phyloP scores from a whole-genome alignment of 2,113 vertebrate genomes.

The Cyprinodon tularosa region DNA sequence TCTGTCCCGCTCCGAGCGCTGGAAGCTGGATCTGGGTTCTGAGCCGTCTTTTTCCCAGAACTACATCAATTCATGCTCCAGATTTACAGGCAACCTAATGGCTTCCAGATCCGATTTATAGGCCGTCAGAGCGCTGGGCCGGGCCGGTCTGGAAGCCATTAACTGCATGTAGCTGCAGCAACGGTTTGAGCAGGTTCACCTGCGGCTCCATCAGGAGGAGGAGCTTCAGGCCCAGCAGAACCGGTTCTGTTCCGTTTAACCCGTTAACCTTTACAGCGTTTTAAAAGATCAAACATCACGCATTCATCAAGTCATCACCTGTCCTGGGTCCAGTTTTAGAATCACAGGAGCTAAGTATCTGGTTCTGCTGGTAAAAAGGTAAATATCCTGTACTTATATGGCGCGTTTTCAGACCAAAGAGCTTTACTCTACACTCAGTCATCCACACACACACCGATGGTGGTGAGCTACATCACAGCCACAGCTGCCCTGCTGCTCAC shows the following conservation, averaged over 20 bases:
- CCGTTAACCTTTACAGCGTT: too few species aligned
- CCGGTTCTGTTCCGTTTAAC: background rate
- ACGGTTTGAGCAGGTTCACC: constrained; percentile 62
- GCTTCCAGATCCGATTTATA: constrained; percentile 72
- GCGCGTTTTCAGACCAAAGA: too few species aligned
- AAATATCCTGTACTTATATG: too few species aligned
- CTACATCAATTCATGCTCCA: background rate
- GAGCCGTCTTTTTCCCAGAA: background rate
- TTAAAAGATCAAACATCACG: too few species aligned
- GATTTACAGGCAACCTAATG: constrained; percentile 70
- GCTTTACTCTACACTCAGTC: too few species aligned
- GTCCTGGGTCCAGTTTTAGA: background rate
- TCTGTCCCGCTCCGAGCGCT: background rate
- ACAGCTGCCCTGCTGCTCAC: too few species aligned
- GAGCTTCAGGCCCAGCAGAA: background rate
- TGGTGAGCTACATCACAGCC: too few species aligned
- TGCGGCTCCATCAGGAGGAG: constrained; percentile 29
- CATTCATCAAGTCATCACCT: too few species aligned
- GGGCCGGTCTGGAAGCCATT: constrained; percentile 58
- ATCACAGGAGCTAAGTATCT: background rate
- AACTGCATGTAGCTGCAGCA: constrained; percentile 62
- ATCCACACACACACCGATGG: too few species aligned
- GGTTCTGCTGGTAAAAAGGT: too few species aligned
- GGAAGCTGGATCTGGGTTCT: too few species aligned
- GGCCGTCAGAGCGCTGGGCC: constrained; percentile 57